Conservation (phyloP, 2,113 vertebrate species). For the Phalacrocorax aristotelis region DNA sequence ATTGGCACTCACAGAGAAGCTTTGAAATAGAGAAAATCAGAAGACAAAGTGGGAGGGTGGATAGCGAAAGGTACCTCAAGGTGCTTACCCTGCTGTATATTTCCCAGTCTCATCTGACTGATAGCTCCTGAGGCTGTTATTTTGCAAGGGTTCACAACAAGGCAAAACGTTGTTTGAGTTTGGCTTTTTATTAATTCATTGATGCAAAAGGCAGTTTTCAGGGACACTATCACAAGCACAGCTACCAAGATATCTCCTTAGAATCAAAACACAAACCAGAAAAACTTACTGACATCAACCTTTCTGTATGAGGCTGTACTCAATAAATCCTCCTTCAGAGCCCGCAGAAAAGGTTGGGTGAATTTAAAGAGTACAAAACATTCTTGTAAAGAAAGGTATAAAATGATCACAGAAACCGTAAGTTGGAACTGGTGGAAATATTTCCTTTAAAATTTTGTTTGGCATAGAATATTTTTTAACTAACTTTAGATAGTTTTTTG, state of each 20-base stretch:
- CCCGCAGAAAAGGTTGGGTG: not conserved
- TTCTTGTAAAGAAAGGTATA: not conserved
- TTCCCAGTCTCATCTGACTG: not conserved
- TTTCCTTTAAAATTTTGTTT: not conserved
- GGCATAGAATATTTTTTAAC: not conserved
- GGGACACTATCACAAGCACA: not conserved
- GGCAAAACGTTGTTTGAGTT: not conserved
- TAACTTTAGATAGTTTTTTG: not conserved
- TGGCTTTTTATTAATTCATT: not conserved
- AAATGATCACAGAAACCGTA: not conserved
- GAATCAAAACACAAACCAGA: not conserved
- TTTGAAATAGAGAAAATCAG: not conserved
- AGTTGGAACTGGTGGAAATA: not conserved
- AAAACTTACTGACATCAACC: not conserved
- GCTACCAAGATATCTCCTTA: not conserved
- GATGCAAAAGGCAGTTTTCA: not conserved
- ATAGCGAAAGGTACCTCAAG: not conserved
- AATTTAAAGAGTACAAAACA: not conserved
- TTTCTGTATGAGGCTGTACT: not conserved
- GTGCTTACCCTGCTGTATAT: not conserved
- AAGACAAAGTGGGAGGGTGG: not conserved
- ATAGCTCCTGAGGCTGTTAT: not conserved
- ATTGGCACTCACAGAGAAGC: not conserved
- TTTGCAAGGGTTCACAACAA: not conserved
- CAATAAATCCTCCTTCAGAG: not conserved